Conservation (phyloP, 2,888 invertebrate genomes). For the Leptinotarsa tumamoca region DNA sequence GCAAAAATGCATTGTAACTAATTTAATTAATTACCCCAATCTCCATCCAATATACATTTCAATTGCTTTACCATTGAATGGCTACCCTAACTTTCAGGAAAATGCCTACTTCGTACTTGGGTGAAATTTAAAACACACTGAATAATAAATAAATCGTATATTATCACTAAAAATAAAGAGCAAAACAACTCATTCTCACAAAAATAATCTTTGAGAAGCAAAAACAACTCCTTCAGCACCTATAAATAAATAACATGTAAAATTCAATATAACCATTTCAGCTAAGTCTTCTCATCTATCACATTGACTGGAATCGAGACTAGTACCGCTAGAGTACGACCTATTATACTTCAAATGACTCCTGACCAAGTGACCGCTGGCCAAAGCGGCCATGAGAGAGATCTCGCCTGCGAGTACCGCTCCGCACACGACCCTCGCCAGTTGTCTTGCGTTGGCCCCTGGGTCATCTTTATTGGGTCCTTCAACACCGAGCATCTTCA, state of each 20-base stretch:
- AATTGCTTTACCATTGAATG: no score
- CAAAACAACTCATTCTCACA: not conserved
- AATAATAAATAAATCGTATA: not conserved
- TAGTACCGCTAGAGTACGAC: constrained; percentile 65
- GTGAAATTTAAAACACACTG: not conserved
- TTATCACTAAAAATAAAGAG: not conserved
- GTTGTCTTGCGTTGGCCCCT: constrained; percentile 86
- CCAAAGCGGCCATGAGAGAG: constrained; percentile 94
- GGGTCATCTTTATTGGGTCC: constrained; percentile 79
- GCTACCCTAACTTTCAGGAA: no score
- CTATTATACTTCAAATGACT: constrained; percentile 96
- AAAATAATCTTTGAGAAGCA: not conserved
- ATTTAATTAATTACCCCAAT: no score
- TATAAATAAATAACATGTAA: constrained; percentile 2
- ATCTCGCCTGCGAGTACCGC: constrained; percentile 96
- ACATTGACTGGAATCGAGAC: constrained; percentile 4
- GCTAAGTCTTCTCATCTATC: not conserved
- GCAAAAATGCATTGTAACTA: no score
- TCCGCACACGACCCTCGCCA: constrained; percentile 91
- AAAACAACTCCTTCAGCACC: not conserved
- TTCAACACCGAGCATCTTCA: constrained; percentile 85
- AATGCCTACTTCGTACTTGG: no score
- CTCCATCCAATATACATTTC: no score
- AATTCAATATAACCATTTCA: not conserved
- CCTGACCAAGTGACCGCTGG: constrained; percentile 93